These are phyloP conservation scores for Perca fluviatilis DNA, from an alignment of 2,113 vertebrate species.

Conservation along the genomic window DNA sequence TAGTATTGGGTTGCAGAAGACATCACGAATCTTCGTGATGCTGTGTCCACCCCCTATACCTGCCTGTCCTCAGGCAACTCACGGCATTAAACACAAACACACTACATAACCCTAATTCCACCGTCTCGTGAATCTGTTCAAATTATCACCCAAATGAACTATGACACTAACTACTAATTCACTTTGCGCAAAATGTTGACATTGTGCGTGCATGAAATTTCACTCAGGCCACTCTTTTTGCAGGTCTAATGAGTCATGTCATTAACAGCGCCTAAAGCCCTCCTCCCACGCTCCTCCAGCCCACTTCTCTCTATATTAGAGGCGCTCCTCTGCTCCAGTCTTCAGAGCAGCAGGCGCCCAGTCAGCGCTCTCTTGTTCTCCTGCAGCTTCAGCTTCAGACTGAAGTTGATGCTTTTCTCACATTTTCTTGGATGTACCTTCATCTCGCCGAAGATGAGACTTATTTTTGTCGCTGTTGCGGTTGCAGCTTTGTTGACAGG, in stretches of 20 bases:
- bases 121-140: neutral
- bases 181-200: constrained; percentile 33
- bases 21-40: constrained; percentile 12
- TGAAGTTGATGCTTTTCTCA: constrained; percentile 6
- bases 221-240: constrained; percentile 20
- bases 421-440: constrained; percentile 20
- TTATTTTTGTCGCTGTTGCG: constrained; percentile 49
- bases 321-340: constrained; percentile 55
- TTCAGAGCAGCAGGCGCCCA: constrained; percentile 67
- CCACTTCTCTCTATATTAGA: constrained; percentile 70
- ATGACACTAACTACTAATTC: constrained; percentile 53
- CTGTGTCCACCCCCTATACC: neutral
- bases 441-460: constrained; percentile 72
- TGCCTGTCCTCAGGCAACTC: constrained; percentile 12
- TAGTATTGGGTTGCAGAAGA: neutral
- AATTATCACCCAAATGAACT: constrained; percentile 42
- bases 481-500: constrained; percentile 68
- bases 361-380: constrained; percentile 58
- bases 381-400: constrained; percentile 24
- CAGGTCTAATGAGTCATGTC: constrained; percentile 78
- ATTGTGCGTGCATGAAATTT: constrained; percentile 18
- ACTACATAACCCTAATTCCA: neutral
- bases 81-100: constrained; percentile 33
- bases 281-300: constrained; percentile 73
- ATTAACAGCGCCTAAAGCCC: constrained; percentile 58